These are phyloP conservation scores for Paguma larvata DNA, from an alignment of 2,797 vertebrate species.

Conservation along the genomic window DNA sequence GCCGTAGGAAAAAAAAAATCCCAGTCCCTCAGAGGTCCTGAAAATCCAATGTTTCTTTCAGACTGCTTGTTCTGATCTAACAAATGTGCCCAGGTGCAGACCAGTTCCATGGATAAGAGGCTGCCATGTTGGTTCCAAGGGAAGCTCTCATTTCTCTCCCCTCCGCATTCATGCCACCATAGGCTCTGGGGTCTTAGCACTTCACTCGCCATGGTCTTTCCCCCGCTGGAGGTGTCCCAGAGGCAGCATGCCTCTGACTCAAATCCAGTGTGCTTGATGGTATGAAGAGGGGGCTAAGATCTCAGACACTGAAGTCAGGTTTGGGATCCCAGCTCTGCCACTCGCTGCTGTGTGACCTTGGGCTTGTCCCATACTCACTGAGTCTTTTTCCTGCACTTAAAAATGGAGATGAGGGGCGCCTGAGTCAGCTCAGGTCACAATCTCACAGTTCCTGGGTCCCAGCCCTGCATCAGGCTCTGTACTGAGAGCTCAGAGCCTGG, in stretches of 20 bases:
- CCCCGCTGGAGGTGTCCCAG: neutral
- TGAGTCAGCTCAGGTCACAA: too few relatives aligned
- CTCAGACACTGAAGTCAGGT: neutral
- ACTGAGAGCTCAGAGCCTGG: too few relatives aligned
- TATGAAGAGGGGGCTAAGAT: neutral
- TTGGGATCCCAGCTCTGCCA: neutral
- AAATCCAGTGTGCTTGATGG: neutral
- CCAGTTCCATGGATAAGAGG: neutral
- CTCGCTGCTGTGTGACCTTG: too few relatives aligned
- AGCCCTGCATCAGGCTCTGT: too few relatives aligned
- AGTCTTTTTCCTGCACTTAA: neutral
- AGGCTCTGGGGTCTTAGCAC: neutral
- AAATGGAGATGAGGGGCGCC: neutral
- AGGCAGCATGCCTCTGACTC: neutral
- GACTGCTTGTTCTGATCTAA: neutral
- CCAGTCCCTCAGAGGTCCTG: neutral
- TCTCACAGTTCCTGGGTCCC: too few relatives aligned
- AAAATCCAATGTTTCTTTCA: neutral
- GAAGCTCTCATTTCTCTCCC: neutral
- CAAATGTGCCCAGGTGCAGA: accelerated
- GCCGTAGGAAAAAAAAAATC: neutral
- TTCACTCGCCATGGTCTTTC: neutral
- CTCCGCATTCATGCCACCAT: accelerated
- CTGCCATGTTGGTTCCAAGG: too few relatives aligned
- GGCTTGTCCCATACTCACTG: neutral